These are phyloP conservation scores for Ovibos moschatus DNA, from an alignment of 2,113 vertebrate species.

Conservation along the genomic window DNA sequence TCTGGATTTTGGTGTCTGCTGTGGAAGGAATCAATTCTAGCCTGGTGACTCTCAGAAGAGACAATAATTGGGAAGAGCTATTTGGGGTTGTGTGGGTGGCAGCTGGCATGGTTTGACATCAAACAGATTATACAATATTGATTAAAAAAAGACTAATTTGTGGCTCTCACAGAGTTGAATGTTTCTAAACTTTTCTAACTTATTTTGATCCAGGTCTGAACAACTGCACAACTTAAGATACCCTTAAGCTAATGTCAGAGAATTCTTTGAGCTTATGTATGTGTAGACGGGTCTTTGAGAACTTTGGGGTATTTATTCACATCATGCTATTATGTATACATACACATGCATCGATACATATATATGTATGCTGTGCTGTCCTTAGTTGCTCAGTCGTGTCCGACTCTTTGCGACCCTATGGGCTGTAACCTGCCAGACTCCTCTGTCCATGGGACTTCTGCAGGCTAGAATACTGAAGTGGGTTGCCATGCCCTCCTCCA, in stretches of 20 bases:
- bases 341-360: accelerated
- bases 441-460: not conserved
- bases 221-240: not conserved
- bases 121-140: not conserved
- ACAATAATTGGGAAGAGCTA: not conserved
- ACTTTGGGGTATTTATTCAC: not conserved
- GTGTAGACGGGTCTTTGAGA: not conserved
- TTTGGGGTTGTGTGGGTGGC: not conserved
- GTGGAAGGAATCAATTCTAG: not conserved
- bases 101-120: not conserved
- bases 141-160: not conserved
- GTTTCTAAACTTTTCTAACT: conserved; percentile 3
- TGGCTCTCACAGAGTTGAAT: not conserved
- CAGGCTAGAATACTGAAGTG: not conserved
- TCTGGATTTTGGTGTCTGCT: not conserved
- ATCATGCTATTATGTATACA: not conserved
- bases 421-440: not conserved
- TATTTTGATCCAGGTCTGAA: not conserved
- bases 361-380: not conserved
- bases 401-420: accelerated
- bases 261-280: not conserved
- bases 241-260: not conserved
- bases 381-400: not conserved
- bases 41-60: not conserved
- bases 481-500: not conserved